These are phyloP conservation scores for Noctua comes DNA, from an alignment of 2,888 invertebrate species.

Conservation along the genomic window DNA sequence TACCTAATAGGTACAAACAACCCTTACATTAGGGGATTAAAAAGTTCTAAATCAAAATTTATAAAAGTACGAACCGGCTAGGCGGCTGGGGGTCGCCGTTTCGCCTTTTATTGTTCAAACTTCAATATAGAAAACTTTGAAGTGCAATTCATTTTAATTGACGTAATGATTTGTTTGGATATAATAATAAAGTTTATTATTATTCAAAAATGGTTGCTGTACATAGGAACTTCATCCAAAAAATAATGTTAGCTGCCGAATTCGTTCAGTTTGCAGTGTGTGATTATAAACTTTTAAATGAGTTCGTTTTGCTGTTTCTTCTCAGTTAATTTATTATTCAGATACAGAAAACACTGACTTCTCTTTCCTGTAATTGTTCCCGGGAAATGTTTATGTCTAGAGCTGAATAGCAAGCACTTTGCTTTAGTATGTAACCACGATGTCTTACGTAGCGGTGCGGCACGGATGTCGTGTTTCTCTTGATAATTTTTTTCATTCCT, in stretches of 20 bases:
- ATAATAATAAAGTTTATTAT: not conserved
- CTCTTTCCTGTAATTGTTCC: not conserved
- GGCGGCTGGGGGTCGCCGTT: slow-evolving; percentile 31
- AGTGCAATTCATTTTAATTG: slow-evolving; percentile 31
- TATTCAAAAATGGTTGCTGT: not conserved
- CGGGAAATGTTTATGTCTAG: not conserved
- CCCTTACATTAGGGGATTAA: slow-evolving; percentile 38
- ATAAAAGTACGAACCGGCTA: slow-evolving; percentile 29
- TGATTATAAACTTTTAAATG: not conserved
- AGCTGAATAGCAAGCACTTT: not conserved
- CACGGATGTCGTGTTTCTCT: not conserved
- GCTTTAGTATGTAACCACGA: not conserved
- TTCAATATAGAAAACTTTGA: slow-evolving; percentile 33
- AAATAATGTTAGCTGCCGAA: not conserved
- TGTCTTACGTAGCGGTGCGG: not conserved
- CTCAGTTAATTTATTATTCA: not conserved
- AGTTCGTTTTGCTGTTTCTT: not conserved
- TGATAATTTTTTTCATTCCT: not conserved
- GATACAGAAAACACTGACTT: not conserved
- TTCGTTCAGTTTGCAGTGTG: not conserved
- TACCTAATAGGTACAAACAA: slow-evolving; percentile 32
- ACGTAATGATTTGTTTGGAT: slow-evolving; percentile 19
- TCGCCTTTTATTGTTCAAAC: slow-evolving; percentile 42
- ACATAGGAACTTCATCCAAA: not conserved
- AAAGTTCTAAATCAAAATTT: slow-evolving; percentile 48